Base-by-base conservation (phyloP, 2,888 invertebrate species). In the Conomelus anceps region DNA sequence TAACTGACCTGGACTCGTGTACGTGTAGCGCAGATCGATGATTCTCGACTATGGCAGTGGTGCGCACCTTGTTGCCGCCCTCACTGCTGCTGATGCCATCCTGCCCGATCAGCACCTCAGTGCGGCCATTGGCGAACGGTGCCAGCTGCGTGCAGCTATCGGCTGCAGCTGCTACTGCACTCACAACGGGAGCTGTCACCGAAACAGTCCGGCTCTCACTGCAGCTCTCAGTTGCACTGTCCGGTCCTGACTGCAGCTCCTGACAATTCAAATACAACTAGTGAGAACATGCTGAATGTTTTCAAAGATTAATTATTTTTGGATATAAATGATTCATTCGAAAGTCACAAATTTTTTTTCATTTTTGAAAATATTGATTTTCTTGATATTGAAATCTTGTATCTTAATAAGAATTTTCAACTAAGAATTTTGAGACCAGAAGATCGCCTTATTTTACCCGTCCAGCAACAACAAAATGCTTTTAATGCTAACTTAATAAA, bases 91-190 rank as follows among this genome's bases (percentile, higher is more conserved):
- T 90, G 24, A 87, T 93, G 93, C 91, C 93, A 93, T 92, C 94
- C 92, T 92, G 93, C 13, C 96, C 96, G 92, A 97, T 95, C 93
- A 96, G 94, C 92, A 96, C 95, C 93, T 97, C 97, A 92, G 96
- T 96, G 91, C 96, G 94, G 88, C 97, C 96, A 95, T 96, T 96
- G 91, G 92, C 94, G 94, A 93, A 95, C 85, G 95, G 95, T 91
- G 95, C 95, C 94, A 34, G 88, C 63, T 91, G 34, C n/a, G n/a
- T n/a, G n/a, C n/a, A n/a, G n/a, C n/a, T n/a, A 34, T 34, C 34
- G 11, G 17, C 34, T 34, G 34, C 34, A 6, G 13, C 34, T 9
- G 34, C 34, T 34, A 17, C 93, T 92, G 88, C 91, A n/a, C n/a
- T n/a, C n/a, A n/a, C n/a, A n/a, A n/a, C n/a, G n/a, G n/a, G n/a